Evolutionary conservation across 2,797 vertebrate genomes (phyloP).

Genomic region (Psittacula derbiana): DNA sequence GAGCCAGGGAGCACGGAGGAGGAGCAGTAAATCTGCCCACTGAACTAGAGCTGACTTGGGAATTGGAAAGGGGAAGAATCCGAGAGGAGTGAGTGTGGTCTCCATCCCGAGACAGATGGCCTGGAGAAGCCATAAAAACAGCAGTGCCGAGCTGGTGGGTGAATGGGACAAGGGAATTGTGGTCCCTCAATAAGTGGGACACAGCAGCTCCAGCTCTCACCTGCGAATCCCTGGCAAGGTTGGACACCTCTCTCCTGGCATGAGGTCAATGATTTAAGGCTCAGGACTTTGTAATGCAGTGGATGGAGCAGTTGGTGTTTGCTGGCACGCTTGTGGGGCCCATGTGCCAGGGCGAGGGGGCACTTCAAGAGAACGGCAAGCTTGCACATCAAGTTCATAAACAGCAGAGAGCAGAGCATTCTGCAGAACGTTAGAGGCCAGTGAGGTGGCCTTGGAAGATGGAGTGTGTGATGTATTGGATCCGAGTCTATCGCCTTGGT

Average conservation of each 20-base stretch:
- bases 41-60: constrained; percentile 45
- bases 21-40: constrained; percentile 25
- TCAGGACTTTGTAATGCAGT: neutral
- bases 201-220: neutral
- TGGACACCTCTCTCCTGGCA: neutral
- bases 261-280: neutral
- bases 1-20: neutral
- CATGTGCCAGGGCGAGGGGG: accelerated
- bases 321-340: neutral
- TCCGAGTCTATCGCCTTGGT: neutral
- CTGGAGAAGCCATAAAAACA: neutral
- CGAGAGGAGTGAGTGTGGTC: constrained; percentile 28
- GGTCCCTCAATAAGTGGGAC: neutral
- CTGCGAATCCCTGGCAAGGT: neutral
- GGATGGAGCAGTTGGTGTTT: neutral
- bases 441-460: neutral
- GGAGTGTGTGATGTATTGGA: neutral
- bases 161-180: neutral
- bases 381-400: neutral
- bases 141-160: neutral
- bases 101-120: constrained; percentile 28
- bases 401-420: neutral
- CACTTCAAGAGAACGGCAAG: neutral
- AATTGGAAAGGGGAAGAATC: constrained; percentile 51
- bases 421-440: neutral